phyloP scores from a whole-genome alignment of 2,888 invertebrate genomes.

The Calliopum simillimum region DNA sequence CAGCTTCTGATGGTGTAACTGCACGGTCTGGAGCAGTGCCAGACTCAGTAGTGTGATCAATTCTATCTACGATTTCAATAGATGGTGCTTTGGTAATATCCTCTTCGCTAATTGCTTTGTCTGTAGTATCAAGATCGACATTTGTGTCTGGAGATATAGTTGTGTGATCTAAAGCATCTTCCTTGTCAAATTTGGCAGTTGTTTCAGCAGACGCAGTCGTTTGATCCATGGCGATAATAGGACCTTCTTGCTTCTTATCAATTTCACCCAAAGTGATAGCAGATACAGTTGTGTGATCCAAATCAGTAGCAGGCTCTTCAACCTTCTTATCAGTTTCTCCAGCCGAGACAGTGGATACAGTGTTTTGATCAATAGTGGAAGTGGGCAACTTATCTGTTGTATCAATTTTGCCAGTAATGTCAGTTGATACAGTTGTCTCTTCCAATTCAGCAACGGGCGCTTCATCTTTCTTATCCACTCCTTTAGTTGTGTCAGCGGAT shows the following conservation, averaged over 20 bases:
- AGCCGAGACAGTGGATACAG: not conserved
- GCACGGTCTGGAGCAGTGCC: not conserved
- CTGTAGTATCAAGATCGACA: not conserved
- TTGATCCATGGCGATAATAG: constrained; percentile 30
- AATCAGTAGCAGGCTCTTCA: constrained; percentile 29
- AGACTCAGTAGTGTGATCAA: not conserved
- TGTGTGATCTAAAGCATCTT: not conserved
- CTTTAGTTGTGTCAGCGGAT: not conserved
- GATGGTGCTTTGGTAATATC: constrained; percentile 43
- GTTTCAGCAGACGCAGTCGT: constrained; percentile 34
- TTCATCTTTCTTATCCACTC: not conserved
- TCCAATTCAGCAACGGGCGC: not conserved
- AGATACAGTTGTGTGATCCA: not conserved
- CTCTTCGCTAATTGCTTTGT: constrained; percentile 21
- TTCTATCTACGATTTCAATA: constrained; percentile 13
- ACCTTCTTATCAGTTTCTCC: constrained; percentile 35
- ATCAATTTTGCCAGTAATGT: too few species aligned
- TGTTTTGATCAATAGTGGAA: not conserved
- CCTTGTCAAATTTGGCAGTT: constrained; percentile 31
- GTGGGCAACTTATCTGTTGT: not conserved
- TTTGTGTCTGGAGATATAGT: not conserved
- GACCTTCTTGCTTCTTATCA: constrained; percentile 40
- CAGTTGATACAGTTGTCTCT: too few species aligned
- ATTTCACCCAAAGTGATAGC: constrained; percentile 40
- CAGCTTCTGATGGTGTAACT: not conserved